phyloP scores from a whole-genome alignment of 2,888 invertebrate genomes.

The Phytoseiulus persimilis region DNA sequence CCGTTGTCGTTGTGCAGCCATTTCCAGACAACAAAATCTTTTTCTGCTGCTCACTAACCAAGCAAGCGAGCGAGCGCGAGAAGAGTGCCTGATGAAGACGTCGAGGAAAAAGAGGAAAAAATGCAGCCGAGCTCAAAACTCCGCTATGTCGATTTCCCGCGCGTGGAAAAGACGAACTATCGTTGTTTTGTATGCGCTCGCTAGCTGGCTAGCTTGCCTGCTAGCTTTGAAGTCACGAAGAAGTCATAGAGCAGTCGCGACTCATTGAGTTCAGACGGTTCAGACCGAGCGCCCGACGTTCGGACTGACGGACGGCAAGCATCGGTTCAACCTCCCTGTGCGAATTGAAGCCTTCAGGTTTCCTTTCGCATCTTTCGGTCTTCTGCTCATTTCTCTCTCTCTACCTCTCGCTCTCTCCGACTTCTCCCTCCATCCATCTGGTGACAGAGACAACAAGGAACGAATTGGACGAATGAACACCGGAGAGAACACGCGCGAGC shows the following conservation, averaged over 20 bases:
- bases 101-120: neutral
- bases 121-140: neutral
- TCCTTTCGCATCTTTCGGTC: neutral
- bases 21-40: neutral
- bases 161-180: neutral
- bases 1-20: neutral
- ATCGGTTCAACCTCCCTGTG: neutral
- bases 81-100: neutral
- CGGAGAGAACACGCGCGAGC: neutral
- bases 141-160: neutral
- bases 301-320: neutral
- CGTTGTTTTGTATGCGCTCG: neutral
- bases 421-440: neutral
- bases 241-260: conserved; percentile 36
- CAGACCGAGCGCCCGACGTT: neutral
- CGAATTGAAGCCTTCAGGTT: conserved; percentile 5
- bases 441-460: neutral
- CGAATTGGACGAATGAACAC: neutral
- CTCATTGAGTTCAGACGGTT: conserved; percentile 20
- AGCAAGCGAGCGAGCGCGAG: neutral
- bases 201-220: neutral
- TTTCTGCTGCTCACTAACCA: neutral
- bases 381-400: neutral
- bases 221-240: conserved; percentile 26
- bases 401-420: neutral